These are phyloP conservation scores for Phylloscopus collybita DNA, from an alignment of 2,797 vertebrate species.

Conservation along the genomic window DNA sequence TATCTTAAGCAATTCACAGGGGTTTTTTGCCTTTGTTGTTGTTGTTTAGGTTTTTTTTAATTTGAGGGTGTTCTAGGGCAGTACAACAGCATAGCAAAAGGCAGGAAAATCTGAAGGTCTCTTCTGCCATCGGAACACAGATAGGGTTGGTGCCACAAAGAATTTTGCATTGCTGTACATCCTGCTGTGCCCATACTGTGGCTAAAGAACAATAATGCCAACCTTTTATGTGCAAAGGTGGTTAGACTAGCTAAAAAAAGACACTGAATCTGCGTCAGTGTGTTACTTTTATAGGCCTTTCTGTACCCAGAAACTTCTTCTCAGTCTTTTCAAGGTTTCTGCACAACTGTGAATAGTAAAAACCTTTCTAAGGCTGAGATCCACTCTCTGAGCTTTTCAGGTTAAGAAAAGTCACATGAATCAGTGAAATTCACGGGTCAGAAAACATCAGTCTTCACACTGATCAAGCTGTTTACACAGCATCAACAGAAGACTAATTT, in stretches of 20 bases:
- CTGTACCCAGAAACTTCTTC: not conserved
- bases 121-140: not conserved
- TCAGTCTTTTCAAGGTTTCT: slow-evolving; percentile 26
- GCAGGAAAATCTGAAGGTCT: not conserved
- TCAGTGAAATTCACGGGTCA: not conserved
- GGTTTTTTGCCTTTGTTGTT: no score
- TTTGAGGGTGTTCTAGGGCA: not conserved
- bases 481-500: not conserved
- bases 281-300: slow-evolving; percentile 5
- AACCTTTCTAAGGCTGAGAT: not conserved
- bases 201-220: not conserved
- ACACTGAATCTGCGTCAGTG: not conserved
- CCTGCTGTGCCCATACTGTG: not conserved
- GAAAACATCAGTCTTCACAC: not conserved
- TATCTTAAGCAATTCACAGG: not conserved
- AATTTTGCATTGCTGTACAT: not conserved
- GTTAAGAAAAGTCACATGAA: not conserved
- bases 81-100: not conserved
- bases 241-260: slow-evolving; percentile 37
- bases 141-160: not conserved
- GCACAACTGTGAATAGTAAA: slow-evolving; percentile 1
- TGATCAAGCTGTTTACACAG: not conserved
- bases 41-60: not conserved
- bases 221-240: not conserved
- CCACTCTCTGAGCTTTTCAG: not conserved